Evolutionary conservation across 1,140 invertebrate genomes (phyloP).

Genomic region (Bombus superbus): DNA sequence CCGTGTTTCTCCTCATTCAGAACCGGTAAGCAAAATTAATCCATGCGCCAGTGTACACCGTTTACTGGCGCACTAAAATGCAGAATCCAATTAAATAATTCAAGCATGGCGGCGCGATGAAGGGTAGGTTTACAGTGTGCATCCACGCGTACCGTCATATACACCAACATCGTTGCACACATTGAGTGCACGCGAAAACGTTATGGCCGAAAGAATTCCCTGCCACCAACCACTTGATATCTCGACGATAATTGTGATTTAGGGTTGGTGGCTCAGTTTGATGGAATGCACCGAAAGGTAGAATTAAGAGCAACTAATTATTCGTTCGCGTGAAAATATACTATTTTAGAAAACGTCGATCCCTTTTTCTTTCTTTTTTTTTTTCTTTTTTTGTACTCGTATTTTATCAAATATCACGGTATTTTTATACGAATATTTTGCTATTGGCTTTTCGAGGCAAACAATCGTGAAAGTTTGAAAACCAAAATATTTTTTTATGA

Average conservation of each 20-base stretch:
- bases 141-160: background rate
- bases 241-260: background rate
- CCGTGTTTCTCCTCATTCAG: slow-evolving; percentile 9
- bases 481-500: too few relatives aligned
- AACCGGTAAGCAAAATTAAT: slow-evolving; percentile 48
- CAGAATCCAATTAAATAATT: slow-evolving; percentile 61
- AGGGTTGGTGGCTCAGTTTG: background rate
- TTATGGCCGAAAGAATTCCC: background rate
- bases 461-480: too few relatives aligned
- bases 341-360: background rate
- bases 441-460: accelerated
- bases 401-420: background rate
- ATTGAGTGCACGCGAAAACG: slow-evolving; percentile 10
- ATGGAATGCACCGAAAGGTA: too few relatives aligned
- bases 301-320: too few relatives aligned
- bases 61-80: slow-evolving; percentile 41
- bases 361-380: too few relatives aligned
- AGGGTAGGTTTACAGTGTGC: slow-evolving; percentile 16
- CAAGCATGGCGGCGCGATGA: slow-evolving; percentile 37
- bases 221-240: slow-evolving; percentile 21
- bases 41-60: slow-evolving; percentile 21
- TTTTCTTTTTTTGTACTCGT: background rate
- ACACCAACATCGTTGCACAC: background rate
- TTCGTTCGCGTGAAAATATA: too few relatives aligned
- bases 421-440: too few relatives aligned